phyloP scores from a whole-genome alignment of 2,113 vertebrate genomes.

The Lipotes vexillifer region DNA sequence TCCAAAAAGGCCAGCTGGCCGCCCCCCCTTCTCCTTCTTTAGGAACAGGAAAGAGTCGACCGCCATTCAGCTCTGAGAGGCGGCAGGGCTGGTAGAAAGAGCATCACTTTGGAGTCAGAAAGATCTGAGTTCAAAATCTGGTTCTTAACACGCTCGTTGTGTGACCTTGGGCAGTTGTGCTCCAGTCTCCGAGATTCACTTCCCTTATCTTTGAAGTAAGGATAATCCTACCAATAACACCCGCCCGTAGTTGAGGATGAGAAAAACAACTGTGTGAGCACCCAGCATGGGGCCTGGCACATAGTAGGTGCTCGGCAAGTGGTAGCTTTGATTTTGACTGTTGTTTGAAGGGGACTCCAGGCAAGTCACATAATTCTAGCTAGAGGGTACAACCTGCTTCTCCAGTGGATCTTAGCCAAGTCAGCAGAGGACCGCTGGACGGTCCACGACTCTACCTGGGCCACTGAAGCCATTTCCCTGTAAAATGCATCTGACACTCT shows the following conservation, averaged over 20 bases:
- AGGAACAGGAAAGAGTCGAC: neutral
- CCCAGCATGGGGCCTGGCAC: neutral
- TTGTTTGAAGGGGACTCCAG: neutral
- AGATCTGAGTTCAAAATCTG: neutral
- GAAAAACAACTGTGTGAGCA: fast-evolving
- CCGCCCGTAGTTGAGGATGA: neutral
- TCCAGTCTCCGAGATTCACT: neutral
- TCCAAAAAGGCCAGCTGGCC: neutral
- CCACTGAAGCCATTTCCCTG: neutral
- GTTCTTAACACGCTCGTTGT: neutral
- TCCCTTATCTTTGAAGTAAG: neutral
- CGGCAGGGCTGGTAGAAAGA: neutral
- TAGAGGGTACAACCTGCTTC: neutral
- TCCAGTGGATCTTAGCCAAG: neutral
- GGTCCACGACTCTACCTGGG: neutral
- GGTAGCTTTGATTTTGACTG: neutral
- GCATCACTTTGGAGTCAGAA: neutral
- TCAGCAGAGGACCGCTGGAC: neutral
- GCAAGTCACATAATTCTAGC: neutral
- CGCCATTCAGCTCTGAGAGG: neutral
- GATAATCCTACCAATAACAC: neutral
- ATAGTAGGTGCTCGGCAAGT: neutral
- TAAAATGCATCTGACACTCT: too few relatives aligned
- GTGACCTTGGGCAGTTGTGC: neutral
- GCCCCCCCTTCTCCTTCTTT: neutral